phyloP scores from a whole-genome alignment of 2,888 invertebrate genomes.

The Macroteleia sp. region DNA sequence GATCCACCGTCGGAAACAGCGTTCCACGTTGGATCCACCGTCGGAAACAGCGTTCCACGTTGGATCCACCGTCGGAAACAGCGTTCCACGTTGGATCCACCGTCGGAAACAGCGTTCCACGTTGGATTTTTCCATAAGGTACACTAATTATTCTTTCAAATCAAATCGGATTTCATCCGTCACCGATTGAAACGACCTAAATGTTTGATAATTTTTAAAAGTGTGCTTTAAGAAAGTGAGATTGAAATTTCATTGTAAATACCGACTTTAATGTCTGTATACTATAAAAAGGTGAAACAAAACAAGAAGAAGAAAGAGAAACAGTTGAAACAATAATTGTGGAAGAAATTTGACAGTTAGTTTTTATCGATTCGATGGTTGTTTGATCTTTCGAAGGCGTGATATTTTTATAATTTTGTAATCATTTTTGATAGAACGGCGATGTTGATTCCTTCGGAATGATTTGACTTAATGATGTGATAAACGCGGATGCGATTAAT shows the following conservation, averaged over 20 bases:
- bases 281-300: conserved; percentile 1
- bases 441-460: conserved; percentile 30
- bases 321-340: background rate
- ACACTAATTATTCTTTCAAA: too few relatives aligned
- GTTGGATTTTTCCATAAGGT: too few relatives aligned
- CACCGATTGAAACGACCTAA: conserved; percentile 1
- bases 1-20: too few relatives aligned
- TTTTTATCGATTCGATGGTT: conserved; percentile 1
- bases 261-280: conserved; percentile 46
- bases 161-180: conserved; percentile 23
- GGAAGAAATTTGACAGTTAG: background rate
- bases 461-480: conserved; percentile 38
- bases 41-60: too few relatives aligned
- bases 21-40: too few relatives aligned
- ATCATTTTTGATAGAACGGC: conserved; percentile 34
- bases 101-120: too few relatives aligned
- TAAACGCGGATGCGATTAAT: conserved; percentile 27
- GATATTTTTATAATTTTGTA: conserved; percentile 42
- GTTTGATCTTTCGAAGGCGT: conserved; percentile 14
- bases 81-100: too few relatives aligned
- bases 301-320: background rate
- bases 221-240: conserved; percentile 54
- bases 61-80: too few relatives aligned
- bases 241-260: conserved; percentile 55
- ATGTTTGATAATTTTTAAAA: conserved; percentile 41